Percentiles rank a stretch among this genome's conserved stretches.
Conservation (phyloP, 2,113 vertebrate species). For the Piaya cayana region DNA sequence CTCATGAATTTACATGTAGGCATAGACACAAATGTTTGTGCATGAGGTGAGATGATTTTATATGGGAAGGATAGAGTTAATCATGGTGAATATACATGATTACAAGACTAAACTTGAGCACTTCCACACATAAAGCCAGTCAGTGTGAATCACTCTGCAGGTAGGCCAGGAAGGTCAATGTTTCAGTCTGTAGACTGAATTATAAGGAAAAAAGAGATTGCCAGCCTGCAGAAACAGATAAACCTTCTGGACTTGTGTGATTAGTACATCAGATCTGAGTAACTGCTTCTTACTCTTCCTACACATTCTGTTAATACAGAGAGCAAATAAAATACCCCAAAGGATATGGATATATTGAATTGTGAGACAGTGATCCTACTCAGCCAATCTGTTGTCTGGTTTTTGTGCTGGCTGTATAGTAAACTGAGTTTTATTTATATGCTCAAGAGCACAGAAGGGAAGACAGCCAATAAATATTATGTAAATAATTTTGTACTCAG, state of each 20-base stretch:
- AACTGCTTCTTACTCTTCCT: neutral
- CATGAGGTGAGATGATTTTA: neutral
- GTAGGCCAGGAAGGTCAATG: neutral
- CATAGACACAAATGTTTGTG: neutral
- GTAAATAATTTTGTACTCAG: neutral
- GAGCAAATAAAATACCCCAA: neutral
- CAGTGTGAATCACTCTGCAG: neutral
- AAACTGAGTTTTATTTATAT: neutral
- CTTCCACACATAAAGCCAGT: neutral
- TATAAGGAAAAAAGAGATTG: neutral
- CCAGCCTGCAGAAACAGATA: neutral
- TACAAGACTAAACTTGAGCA: neutral
- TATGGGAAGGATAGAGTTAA: neutral
- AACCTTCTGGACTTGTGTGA: fast-evolving
- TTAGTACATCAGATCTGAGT: neutral
- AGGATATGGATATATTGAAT: neutral
- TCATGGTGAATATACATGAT: neutral
- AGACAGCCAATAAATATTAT: neutral
- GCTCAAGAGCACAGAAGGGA: neutral
- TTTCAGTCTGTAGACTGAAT: neutral
- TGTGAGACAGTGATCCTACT: neutral
- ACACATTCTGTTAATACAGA: neutral
- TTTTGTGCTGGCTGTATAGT: neutral
- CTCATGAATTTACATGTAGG: neutral
- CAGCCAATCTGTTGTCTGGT: neutral